Base-by-base conservation (phyloP, 2,888 invertebrate species). In the Cephus spinipes region DNA sequence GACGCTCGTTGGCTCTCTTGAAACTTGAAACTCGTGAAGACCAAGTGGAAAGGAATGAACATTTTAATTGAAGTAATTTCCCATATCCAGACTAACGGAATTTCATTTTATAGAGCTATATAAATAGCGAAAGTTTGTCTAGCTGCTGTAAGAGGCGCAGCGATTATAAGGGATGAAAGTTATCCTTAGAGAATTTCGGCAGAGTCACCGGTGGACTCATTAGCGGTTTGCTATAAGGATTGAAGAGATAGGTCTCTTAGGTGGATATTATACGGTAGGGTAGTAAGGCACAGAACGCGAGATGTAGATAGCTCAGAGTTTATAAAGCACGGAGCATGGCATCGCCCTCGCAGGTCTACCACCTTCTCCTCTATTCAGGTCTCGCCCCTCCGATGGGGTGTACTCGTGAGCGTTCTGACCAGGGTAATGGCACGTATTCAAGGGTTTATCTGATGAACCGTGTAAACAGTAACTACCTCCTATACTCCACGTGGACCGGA, bases 101-200 rank as follows among this genome's bases (percentile, higher is more conserved):
- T 40, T 40, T 40, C 40, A 40, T 40, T 15, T 4, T 40, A 40
- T 0, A 40, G 15, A 12, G 15, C 15, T 40, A 4, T 15, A 36
- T 40, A 40, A 40, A 4, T 40, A 15, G 6, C 6, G 12, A 1
- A 40, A 40, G 40, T 40, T 40, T 15, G 4, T 40, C 40, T 40
- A 12, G 12, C 4, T 12, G 36, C 15, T 15, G 40, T 15, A 15
- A 40, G 15, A 40, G 40, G 40, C 15, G 15, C 40, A 15, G 15
- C 12, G 36, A 73, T 35, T 31, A 77, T 34, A 32, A 73, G 68
- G 73, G 15, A 31, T 32, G 23, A 68, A 73, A 77, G 73, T 77
- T 77, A 15, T 68, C 40, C 30, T 35, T 77, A 12, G 69, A 69
- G 74, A 77, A 77, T 74, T 77, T 77, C 73, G 75, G 35, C 32